These are phyloP conservation scores for Tanypteryx hageni DNA, from an alignment of 2,888 invertebrate species.

Conservation along the genomic window DNA sequence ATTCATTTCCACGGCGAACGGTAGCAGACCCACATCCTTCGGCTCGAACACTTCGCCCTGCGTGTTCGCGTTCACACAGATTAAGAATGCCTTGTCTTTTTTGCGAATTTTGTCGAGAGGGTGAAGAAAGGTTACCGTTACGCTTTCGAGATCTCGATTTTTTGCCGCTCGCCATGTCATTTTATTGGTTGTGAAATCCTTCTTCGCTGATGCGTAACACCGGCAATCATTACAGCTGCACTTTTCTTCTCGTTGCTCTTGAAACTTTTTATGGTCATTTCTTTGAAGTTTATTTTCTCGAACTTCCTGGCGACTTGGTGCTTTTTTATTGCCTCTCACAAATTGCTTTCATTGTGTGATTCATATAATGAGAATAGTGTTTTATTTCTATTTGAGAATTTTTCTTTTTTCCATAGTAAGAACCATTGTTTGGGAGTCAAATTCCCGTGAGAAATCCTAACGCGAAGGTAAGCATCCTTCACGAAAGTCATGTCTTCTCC, in stretches of 20 bases:
- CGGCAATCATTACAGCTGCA: background rate
- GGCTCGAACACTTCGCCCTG: background rate
- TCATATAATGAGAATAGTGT: background rate
- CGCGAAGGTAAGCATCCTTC: background rate
- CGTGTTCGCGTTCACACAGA: no score
- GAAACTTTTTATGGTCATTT: background rate
- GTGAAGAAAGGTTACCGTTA: background rate
- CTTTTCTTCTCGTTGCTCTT: no score
- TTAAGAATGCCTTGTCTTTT: no score
- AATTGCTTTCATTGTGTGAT: background rate
- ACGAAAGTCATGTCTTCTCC: no score
- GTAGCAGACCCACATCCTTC: background rate
- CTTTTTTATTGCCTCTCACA: background rate
- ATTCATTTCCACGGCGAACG: background rate
- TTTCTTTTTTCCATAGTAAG: background rate
- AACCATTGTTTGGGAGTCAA: background rate
- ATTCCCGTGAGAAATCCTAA: background rate
- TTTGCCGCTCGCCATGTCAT: background rate
- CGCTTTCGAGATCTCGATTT: background rate
- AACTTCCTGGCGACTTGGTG: background rate
- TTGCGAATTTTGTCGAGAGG: background rate
- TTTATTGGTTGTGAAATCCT: background rate
- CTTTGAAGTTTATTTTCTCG: background rate
- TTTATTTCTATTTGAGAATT: background rate
- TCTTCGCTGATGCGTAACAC: background rate